Evolutionary conservation across 2,888 invertebrate genomes (phyloP).

Genomic region (Pandemis heparana): DNA sequence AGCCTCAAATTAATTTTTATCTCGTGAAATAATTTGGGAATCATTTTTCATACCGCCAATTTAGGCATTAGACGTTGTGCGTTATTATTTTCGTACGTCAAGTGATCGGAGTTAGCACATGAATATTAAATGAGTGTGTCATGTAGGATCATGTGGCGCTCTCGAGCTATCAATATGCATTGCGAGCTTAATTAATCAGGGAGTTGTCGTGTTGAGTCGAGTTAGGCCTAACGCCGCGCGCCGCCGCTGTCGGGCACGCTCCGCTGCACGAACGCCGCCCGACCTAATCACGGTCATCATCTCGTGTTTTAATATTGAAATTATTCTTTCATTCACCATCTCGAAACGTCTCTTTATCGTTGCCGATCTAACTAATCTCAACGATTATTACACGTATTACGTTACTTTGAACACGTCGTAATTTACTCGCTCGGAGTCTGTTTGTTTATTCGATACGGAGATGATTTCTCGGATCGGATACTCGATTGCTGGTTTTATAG

Average conservation of each 20-base stretch:
- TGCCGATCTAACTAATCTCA: slow-evolving; percentile 75
- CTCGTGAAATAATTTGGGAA: slow-evolving; percentile 55
- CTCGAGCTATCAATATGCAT: slow-evolving; percentile 68
- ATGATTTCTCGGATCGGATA: slow-evolving; percentile 69
- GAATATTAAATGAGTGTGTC: slow-evolving; percentile 22
- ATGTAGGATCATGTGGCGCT: slow-evolving; percentile 40
- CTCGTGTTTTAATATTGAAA: slow-evolving; percentile 76
- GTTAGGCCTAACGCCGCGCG: slow-evolving; percentile 78
- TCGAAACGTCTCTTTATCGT: slow-evolving; percentile 71
- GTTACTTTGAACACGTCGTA: slow-evolving; percentile 76
- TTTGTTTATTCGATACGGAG: slow-evolving; percentile 76
- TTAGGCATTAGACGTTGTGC: slow-evolving; percentile 38
- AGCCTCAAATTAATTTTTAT: slow-evolving; percentile 70
- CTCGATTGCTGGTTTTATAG: slow-evolving; percentile 67
- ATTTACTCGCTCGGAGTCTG: slow-evolving; percentile 69
- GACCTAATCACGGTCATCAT: slow-evolving; percentile 74
- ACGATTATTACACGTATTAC: slow-evolving; percentile 81
- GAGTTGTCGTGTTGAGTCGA: slow-evolving; percentile 65
- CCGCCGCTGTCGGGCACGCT: slow-evolving; percentile 65
- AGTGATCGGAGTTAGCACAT: slow-evolving; percentile 21
- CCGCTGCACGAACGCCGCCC: slow-evolving; percentile 62
- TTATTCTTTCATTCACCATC: slow-evolving; percentile 82
- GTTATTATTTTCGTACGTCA: slow-evolving; percentile 35
- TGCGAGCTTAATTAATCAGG: slow-evolving; percentile 73
- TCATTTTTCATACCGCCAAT: slow-evolving; percentile 49